Base-by-base conservation (phyloP, 2,888 invertebrate genomes). In the Stenchaetothrips biformis region DNA sequence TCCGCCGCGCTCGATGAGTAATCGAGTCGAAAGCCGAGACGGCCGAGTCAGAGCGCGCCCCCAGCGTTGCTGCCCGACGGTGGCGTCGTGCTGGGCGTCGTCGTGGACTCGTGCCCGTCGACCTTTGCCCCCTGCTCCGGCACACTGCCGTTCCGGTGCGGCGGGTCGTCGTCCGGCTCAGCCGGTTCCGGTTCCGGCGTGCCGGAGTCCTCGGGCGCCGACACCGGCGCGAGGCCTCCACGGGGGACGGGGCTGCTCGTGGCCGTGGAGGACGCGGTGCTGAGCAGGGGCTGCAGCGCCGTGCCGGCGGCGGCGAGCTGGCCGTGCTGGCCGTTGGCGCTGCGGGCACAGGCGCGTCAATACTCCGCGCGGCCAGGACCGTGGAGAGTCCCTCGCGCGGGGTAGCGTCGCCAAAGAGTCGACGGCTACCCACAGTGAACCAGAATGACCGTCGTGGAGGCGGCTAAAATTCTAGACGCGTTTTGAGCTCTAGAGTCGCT, bases 161-260 rank as follows among this genome's bases (percentile, higher is more conserved):
- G 25, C 21, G 25, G 67, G 67, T 6, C 18, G 13, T 9, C 59
- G 0, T 13, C 59, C 18, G 16, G 11, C 67, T 25, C 67, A 21
- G 62, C 62, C n/a, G n/a, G n/a, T 7, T 18, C 67, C 21, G 67
- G 67, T 21, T 74, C 67, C 21, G 67, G 67, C 25, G 67, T 21
- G 21, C 25, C 67, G 67, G 67, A 25, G 67, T 74, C 67, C 67
- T 74, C 67, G 11, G 67, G 67, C 7, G 18, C 7, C 0, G 67
- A 25, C 21, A 21, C 21, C 25, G 67, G 67, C 25, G 67, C 7
- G 37, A 37, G 37, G 37, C 37, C 37, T 1, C 53, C 53, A 13
- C 67, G 37, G 37, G 37, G 37, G 37, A 74, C 67, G 67, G 67
- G 67, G 67, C 67, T 74, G 67, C 67, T 74, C 25, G 67, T 74